Conservation (phyloP, 2,113 vertebrate genomes). For the Sminthopsis crassicaudata region DNA sequence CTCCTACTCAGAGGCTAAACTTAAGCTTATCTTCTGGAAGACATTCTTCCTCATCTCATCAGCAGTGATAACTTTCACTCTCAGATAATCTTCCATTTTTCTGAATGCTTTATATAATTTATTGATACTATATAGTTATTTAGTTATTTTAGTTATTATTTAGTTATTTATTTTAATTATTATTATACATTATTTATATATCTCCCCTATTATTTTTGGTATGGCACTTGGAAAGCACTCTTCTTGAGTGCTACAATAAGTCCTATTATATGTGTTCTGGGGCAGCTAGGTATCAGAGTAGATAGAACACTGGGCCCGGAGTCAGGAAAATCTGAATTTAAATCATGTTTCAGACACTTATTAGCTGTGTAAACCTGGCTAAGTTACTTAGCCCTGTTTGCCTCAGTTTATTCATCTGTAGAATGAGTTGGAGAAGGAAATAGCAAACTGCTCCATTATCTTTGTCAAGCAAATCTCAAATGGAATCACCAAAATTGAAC, state of each 20-base stretch:
- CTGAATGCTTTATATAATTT: background rate
- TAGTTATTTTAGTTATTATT: too few relatives aligned
- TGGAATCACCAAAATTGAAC: background rate
- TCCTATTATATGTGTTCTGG: background rate
- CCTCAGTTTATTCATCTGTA: too few relatives aligned
- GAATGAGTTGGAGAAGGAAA: too few relatives aligned
- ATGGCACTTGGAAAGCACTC: background rate
- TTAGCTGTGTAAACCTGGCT: too few relatives aligned
- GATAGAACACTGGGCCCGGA: too few relatives aligned
- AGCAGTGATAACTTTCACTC: background rate
- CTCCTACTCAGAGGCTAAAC: background rate
- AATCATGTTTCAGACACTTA: too few relatives aligned
- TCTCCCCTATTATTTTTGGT: background rate
- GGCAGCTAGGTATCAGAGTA: too few relatives aligned
- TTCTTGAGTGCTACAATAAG: background rate
- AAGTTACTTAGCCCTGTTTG: too few relatives aligned
- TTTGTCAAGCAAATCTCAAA: background rate
- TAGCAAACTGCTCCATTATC: background rate
- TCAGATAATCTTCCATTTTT: background rate
- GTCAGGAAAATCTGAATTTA: too few relatives aligned
- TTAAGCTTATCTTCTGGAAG: background rate
- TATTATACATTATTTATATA: background rate
- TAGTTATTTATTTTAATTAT: too few relatives aligned
- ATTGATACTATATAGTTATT: too few relatives aligned
- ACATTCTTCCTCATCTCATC: background rate